Base-by-base conservation (phyloP, 2,797 vertebrate species). In the Macroramphosus scolopax region DNA sequence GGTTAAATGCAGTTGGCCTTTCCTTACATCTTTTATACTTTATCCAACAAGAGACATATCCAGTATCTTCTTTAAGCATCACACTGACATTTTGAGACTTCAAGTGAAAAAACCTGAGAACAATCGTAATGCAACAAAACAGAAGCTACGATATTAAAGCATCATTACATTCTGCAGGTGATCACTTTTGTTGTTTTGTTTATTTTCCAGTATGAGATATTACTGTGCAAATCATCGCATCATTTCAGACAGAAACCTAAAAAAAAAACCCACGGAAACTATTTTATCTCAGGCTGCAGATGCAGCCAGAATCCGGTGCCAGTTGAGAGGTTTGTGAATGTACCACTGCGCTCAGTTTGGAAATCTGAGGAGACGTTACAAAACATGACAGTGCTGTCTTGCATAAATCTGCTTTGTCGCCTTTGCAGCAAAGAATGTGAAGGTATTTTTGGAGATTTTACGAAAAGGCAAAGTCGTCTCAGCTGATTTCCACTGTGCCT, bases 251-350 rank as follows among this genome's bases (percentile, higher is more conserved):
- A 10, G 20, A 7, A 35, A 26, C 28, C 17, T 9, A 6, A 8
- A 5, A 24, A 17, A n/a, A n/a, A n/a, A n/a, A n/a, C n/a, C 36
- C 17, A 31, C 9, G 37, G 28, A 30, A 31, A 42, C 6, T 5
- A 24, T 38, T 57, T 63, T 25, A 2, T 45, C 12, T 33, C 5
- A 41, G 22, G 25, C 32, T 41, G 14, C 15, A 46, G 43, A 17
- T 26, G 17, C 30, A 43, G 51, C 18, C n/a, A 34, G 45, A 25
- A 30, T 10, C 24, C 17, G 18, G n/a, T 26, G 3, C 13, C n/a
- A 41, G 13, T 32, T 38, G 0, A 16, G 12, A 18, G n/a, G n/a
- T n/a, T 8, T 25, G 29, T 15, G 31, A 52, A 18, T 17, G n/a
- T 49, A 36, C 22, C 17, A 32, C 24, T 49, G 33, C n/a, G 30